phyloP scores from a whole-genome alignment of 2,888 invertebrate species.

The Troides helena region DNA sequence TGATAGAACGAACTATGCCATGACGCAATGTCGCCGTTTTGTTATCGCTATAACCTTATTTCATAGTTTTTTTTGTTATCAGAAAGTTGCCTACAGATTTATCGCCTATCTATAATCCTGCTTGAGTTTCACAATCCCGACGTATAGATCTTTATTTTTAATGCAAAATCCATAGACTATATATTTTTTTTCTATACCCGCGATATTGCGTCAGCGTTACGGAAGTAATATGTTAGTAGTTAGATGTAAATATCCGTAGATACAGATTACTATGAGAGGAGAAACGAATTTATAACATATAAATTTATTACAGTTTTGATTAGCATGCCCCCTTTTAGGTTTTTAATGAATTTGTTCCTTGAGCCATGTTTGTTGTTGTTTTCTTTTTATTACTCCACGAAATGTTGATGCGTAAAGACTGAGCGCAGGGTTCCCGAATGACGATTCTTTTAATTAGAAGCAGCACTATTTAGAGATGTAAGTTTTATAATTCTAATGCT shows the following conservation, averaged over 20 bases:
- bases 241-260: constrained; percentile 18
- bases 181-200: neutral
- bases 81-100: neutral
- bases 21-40: constrained; percentile 19
- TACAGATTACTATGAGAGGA: constrained; percentile 16
- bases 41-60: neutral
- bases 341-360: constrained; percentile 15
- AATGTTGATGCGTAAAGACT: constrained; percentile 45
- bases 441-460: constrained; percentile 40
- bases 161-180: neutral
- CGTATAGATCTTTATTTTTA: no score
- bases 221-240: constrained; percentile 4
- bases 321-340: constrained; percentile 8
- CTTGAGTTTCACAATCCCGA: neutral
- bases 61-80: neutral
- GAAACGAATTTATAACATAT: constrained; percentile 26
- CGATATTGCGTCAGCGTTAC: constrained; percentile 28
- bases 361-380: neutral
- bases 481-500: constrained; percentile 44
- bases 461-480: constrained; percentile 45
- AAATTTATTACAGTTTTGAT: constrained; percentile 4
- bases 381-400: neutral
- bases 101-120: constrained; percentile 13
- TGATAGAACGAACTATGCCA: constrained; percentile 4
- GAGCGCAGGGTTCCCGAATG: constrained; percentile 51